Percentiles rank a stretch among this genome's conserved stretches.
These are phyloP conservation scores for Adoxophyes honmai DNA, from an alignment of 1,140 invertebrate genomes.

Conservation along the genomic window DNA sequence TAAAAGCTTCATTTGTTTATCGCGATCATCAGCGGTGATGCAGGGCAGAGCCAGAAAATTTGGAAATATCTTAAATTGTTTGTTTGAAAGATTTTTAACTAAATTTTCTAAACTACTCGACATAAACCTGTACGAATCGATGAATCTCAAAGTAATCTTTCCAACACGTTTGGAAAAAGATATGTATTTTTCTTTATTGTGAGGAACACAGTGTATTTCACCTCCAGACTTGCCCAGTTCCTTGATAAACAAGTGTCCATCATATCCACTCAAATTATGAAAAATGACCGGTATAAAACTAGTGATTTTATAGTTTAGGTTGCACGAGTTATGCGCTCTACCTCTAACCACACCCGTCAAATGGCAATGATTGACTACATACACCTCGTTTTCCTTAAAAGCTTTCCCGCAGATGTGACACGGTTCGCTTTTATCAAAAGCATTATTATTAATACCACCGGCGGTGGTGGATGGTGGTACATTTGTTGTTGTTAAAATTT, in stretches of 20 bases:
- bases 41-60: not conserved
- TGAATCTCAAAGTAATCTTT: slow-evolving; percentile 18
- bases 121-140: slow-evolving; percentile 27
- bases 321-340: slow-evolving; percentile 50
- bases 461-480: too few species aligned
- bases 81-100: slow-evolving; percentile 16
- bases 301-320: slow-evolving; percentile 44
- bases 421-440: not conserved
- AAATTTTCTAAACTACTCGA: slow-evolving; percentile 20
- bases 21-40: not conserved
- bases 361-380: slow-evolving; percentile 46
- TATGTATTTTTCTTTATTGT: slow-evolving; percentile 22
- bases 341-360: slow-evolving; percentile 45
- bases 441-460: not conserved
- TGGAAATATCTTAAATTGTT: slow-evolving; percentile 25
- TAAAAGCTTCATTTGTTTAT: slow-evolving; percentile 16
- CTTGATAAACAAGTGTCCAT: slow-evolving; percentile 21
- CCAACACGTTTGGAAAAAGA: slow-evolving; percentile 16
- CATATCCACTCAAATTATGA: slow-evolving; percentile 31
- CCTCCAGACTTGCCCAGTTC: slow-evolving; percentile 12
- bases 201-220: slow-evolving; percentile 13
- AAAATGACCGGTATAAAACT: slow-evolving; percentile 19
- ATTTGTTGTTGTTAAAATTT: slow-evolving; percentile 26
- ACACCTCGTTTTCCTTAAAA: slow-evolving; percentile 23
- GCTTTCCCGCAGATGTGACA: slow-evolving; percentile 46